A percentile compares a stretch with the other conserved stretches of the same genome.
Conservation (phyloP, 2,797 vertebrate genomes). For the Danio albolineatus region DNA sequence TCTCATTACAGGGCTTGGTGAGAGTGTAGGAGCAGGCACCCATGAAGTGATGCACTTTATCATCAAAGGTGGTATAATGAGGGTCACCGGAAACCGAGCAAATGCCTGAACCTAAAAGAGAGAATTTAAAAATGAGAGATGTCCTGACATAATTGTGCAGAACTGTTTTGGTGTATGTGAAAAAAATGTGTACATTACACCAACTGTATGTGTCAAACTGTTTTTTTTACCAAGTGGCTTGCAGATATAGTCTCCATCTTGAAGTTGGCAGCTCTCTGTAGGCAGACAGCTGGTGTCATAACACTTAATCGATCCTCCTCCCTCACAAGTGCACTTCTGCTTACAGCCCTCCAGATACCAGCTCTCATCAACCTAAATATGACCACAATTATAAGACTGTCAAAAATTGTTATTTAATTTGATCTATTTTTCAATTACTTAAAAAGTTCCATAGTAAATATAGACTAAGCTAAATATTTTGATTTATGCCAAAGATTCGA, state of each 20-base stretch:
- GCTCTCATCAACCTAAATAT: slow-evolving; percentile 72
- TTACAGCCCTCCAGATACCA: slow-evolving; percentile 79
- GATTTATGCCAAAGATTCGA: not conserved
- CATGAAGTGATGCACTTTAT: slow-evolving; percentile 85
- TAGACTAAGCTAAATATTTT: not conserved
- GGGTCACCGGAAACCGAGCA: slow-evolving; percentile 90
- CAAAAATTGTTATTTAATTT: not conserved
- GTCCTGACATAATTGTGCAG: not conserved
- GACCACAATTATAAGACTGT: slow-evolving; percentile 36
- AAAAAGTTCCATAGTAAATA: not conserved
- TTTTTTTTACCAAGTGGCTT: slow-evolving; percentile 71
- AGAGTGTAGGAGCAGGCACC: slow-evolving; percentile 89
- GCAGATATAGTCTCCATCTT: slow-evolving; percentile 79
- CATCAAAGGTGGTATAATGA: slow-evolving; percentile 87
- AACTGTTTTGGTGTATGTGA: not conserved
- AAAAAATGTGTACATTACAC: not conserved
- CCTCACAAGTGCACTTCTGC: slow-evolving; percentile 76
- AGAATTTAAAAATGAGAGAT: not conserved
- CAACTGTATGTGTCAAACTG: not conserved
- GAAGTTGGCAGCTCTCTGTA: slow-evolving; percentile 76
- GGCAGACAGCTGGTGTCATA: slow-evolving; percentile 72
- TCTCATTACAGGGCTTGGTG: slow-evolving; percentile 77
- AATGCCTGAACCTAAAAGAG: slow-evolving; percentile 69
- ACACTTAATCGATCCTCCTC: slow-evolving; percentile 74
- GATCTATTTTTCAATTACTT: not conserved